Evolutionary conservation across 64 coral and sea anemone genomes (phyloP).

Genomic region (Hydrozoanthus tunicans): DNA sequence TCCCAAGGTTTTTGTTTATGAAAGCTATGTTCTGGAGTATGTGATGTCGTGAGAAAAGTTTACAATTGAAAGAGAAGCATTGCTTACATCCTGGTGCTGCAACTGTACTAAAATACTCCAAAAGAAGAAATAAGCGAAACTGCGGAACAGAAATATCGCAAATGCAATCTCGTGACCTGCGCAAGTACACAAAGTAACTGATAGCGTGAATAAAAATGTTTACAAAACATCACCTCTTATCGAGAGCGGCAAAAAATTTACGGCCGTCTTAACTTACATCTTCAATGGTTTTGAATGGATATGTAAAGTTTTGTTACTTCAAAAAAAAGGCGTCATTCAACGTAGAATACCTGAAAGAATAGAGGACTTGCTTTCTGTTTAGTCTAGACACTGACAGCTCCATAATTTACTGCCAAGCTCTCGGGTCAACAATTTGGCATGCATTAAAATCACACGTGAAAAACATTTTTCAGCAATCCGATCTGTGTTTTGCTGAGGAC

Average conservation of each 20-base stretch:
- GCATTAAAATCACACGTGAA: constrained; percentile 19
- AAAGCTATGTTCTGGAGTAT: no score
- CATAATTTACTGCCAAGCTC: not conserved
- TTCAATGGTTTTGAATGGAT: not conserved
- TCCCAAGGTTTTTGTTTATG: no score
- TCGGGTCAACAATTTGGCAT: constrained; percentile 9
- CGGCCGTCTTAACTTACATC: not conserved
- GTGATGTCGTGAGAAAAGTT: no score
- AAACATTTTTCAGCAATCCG: constrained; percentile 28
- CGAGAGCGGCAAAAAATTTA: not conserved
- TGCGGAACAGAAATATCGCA: not conserved
- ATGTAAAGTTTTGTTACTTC: not conserved
- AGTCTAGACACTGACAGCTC: constrained; percentile 1
- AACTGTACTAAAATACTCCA: no score
- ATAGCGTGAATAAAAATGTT: not conserved
- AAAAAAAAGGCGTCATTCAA: not conserved
- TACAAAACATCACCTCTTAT: not conserved
- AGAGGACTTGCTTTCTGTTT: constrained; percentile 12
- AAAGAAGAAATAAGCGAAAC: no score
- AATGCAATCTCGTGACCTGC: not conserved
- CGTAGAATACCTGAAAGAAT: constrained; percentile 2
- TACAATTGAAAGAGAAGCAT: no score
- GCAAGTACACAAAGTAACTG: not conserved
- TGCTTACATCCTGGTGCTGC: no score
- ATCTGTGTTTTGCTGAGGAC: not conserved